Evolutionary conservation across 2,113 vertebrate genomes (phyloP), one percentile per base, ranked within the genome.

Genomic region (Puma concolor): DNA sequence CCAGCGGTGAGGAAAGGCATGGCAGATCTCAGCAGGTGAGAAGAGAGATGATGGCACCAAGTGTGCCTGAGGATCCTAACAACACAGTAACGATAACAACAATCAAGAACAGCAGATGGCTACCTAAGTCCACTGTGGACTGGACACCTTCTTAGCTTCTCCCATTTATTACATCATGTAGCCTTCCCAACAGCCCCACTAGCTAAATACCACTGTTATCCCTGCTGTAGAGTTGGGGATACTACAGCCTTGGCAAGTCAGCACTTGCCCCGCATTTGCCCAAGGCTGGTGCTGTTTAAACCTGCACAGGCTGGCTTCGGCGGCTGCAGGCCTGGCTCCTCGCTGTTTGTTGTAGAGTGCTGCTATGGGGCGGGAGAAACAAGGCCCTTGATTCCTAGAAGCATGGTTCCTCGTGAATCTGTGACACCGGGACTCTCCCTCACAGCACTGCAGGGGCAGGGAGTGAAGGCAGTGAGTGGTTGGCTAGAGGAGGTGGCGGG

Each of bases 401-500:
- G 48, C 10, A 8, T n/a, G 14, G 33, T 8, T 54, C 33, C 25
- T 33, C 2, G 1, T 33, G 36, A n/a, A 27, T 8, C 63, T 21
- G 21, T 52, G 36, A 69, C 31, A 16, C 44, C 1, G 1, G 69
- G 66, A 33, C 48, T n/a, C 27, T n/a, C 77, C 27, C 44, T 87
- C 50, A 10, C 5, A 4, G n/a, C n/a, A 14, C 54, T 38, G n/a
- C 23, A 38, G 48, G 80, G 14, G 23, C 31, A 25, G 21, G 79
- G n/a, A 77, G 74, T 31, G 74, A 48, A 76, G 41, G 41, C 41
- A 48, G 74, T 48, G 41, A 31, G 27, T 8, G 14, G 41, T 77
- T 41, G 1, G 74, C 4, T 19, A 50, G 44, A 31, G 13, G 48
- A 12, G 0, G 0, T 36, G 16, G n/a, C 2, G 0, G 0, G 31